These are phyloP conservation scores for Cactoblastis cactorum DNA, from an alignment of 2,888 invertebrate genomes.

Conservation along the genomic window DNA sequence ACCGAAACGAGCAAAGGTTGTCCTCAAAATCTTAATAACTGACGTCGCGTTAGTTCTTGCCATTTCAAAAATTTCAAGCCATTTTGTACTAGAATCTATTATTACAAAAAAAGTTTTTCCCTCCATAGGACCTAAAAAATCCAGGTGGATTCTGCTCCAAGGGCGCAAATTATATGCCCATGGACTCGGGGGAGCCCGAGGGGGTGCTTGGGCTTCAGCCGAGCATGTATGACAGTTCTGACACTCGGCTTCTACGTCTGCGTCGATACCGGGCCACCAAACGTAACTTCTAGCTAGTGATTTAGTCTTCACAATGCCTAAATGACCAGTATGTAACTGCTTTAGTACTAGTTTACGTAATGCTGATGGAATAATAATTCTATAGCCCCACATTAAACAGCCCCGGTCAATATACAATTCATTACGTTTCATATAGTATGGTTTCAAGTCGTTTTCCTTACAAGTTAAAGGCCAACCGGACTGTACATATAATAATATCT, in stretches of 20 bases:
- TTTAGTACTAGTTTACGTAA: not conserved
- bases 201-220: not conserved
- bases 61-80: conserved; percentile 5
- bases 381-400: not conserved
- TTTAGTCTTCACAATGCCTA: not conserved
- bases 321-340: not conserved
- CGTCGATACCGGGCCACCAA: conserved; percentile 15
- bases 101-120: not conserved
- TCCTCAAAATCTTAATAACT: not conserved
- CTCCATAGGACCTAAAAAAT: conserved; percentile 9
- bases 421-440: not conserved
- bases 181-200: not conserved
- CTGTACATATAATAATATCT: not conserved
- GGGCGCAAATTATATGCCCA: conserved; percentile 1
- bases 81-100: conserved; percentile 4
- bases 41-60: not conserved
- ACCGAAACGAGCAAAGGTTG: not conserved
- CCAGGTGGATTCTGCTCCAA: conserved; percentile 4
- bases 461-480: not conserved
- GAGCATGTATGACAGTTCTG: conserved; percentile 2
- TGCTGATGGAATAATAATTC: not conserved
- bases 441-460: not conserved
- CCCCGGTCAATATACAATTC: not conserved
- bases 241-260: not conserved
- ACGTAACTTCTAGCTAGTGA: not conserved